A percentile compares a stretch with the other conserved stretches of the same genome.
Conservation (phyloP, 2,888 invertebrate genomes). For the Nemurella pictetii region DNA sequence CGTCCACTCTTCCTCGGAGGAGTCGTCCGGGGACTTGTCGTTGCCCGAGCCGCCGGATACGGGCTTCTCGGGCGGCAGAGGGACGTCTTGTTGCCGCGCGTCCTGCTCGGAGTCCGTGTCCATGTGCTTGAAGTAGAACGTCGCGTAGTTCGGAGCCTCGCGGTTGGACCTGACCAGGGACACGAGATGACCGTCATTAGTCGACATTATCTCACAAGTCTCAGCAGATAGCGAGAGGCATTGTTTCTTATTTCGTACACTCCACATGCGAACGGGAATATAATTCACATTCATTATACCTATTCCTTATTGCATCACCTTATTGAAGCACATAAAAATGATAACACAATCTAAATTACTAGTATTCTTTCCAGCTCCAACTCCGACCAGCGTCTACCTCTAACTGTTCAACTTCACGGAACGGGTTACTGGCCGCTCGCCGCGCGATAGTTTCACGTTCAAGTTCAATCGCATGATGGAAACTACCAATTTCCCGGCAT, state of each 20-base stretch:
- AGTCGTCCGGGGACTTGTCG: constrained; percentile 50
- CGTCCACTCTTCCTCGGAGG: constrained; percentile 72
- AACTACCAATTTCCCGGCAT: background rate
- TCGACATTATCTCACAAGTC: background rate
- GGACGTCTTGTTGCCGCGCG: constrained; percentile 36
- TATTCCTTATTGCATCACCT: background rate
- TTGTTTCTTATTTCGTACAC: too few relatives aligned
- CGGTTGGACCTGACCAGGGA: constrained; percentile 65
- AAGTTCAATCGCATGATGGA: background rate
- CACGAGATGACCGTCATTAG: background rate
- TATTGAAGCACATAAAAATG: background rate
- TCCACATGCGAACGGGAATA: background rate
- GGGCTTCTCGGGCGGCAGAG: constrained; percentile 48
- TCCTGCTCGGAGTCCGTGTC: constrained; percentile 84
- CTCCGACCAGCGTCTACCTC: too few relatives aligned
- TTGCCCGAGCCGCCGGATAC: constrained; percentile 48
- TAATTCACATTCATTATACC: background rate
- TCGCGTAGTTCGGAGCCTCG: constrained; percentile 77
- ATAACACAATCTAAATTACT: background rate
- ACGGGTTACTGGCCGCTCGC: background rate
- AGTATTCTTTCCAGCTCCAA: background rate
- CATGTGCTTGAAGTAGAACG: constrained; percentile 82
- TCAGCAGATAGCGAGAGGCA: too few relatives aligned
- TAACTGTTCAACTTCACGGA: background rate
- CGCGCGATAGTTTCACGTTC: background rate